Conservation (phyloP, 2,888 invertebrate genomes). For the Pherbina coryleti region DNA sequence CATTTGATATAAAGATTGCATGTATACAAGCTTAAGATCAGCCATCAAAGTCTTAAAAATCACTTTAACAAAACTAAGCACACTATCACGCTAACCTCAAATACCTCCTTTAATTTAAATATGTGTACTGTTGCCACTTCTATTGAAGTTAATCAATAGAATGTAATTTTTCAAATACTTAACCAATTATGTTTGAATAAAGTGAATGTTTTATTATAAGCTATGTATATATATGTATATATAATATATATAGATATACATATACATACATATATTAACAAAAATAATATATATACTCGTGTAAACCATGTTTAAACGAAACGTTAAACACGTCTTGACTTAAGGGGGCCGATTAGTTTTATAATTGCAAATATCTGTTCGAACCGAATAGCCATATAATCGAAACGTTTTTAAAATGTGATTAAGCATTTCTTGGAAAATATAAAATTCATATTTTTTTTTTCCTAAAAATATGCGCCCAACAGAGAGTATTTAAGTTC, state of each 20-base stretch:
- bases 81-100: conserved; percentile 4
- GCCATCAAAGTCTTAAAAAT: background rate
- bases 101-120: conserved; percentile 7
- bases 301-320: background rate
- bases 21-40: too few species aligned
- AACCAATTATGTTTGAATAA: background rate
- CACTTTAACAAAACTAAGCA: background rate
- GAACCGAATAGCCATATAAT: too few species aligned
- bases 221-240: background rate
- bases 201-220: conserved; percentile 3
- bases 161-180: background rate
- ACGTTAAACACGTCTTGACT: background rate
- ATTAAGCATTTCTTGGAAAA: too few species aligned
- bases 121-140: conserved; percentile 9
- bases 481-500: too few species aligned
- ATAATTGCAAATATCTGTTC: too few species aligned
- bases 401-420: too few species aligned
- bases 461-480: too few species aligned
- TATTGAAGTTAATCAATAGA: background rate
- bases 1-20: too few species aligned
- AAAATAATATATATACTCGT: background rate
- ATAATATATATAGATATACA: too few species aligned
- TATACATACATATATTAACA: too few species aligned
- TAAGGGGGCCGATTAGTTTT: too few species aligned
- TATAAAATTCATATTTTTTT: too few species aligned